Evolutionary conservation across 2,888 invertebrate species (phyloP).

Genomic region (Sturmia bella): DNA sequence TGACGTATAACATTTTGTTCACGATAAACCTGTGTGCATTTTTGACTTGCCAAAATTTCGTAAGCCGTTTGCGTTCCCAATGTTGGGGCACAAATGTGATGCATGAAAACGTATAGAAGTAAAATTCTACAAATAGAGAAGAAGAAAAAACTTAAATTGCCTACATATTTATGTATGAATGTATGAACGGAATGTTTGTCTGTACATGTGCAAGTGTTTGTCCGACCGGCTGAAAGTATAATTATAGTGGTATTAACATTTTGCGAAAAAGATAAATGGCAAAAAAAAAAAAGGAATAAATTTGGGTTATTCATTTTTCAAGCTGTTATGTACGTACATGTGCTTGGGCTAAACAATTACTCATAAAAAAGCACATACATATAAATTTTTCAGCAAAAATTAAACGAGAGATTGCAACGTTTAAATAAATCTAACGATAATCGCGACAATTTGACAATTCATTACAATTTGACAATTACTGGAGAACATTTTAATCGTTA

Average conservation of each 20-base stretch:
- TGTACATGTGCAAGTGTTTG: too few species aligned
- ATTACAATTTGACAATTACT: too few species aligned
- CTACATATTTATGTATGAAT: too few species aligned
- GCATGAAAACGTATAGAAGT: constrained; percentile 77
- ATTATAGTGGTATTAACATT: constrained; percentile 13
- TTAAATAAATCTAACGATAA: too few species aligned
- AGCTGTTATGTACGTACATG: too few species aligned
- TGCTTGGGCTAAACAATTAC: too few species aligned
- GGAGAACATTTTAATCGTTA: too few species aligned
- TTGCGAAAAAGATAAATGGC: constrained; percentile 10
- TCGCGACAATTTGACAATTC: too few species aligned
- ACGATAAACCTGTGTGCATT: constrained; percentile 76
- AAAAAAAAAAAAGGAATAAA: not conserved
- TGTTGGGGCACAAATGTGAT: constrained; percentile 75
- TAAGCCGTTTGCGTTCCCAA: constrained; percentile 73
- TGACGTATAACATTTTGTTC: constrained; percentile 77
- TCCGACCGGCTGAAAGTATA: not conserved
- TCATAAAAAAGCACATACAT: too few species aligned
- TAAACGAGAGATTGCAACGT: too few species aligned
- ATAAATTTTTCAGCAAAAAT: too few species aligned
- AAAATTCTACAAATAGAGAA: constrained; percentile 72
- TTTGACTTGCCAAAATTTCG: constrained; percentile 73
- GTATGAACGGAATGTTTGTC: not conserved
- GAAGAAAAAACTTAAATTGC: constrained; percentile 2
- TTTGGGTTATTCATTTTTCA: not conserved